Conservation (phyloP, 2,113 vertebrate species). For the Microtus oregoni region DNA sequence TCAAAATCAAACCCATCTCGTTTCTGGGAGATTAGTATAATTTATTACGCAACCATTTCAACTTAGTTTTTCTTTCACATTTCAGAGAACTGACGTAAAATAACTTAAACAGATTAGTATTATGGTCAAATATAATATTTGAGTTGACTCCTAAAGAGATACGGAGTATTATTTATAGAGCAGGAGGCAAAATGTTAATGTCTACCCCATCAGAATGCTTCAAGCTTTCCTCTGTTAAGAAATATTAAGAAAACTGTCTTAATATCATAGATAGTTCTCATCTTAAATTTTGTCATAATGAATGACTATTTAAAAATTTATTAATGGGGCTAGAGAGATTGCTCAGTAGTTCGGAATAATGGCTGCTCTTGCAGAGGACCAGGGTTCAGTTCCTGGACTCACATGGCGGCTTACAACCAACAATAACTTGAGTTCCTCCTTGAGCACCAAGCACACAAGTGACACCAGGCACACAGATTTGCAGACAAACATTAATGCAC, state of each 20-base stretch:
- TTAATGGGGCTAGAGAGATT: background rate
- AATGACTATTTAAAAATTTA: background rate
- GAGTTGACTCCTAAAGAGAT: constrained; percentile 16
- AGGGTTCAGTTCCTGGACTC: background rate
- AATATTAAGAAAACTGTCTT: constrained; percentile 4
- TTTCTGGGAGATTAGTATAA: constrained; percentile 23
- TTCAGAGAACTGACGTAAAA: constrained; percentile 47
- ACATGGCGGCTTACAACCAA: background rate
- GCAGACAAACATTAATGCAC: background rate
- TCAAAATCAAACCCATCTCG: background rate
- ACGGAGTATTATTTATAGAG: background rate
- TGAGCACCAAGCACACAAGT: background rate
- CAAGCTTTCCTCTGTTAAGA: background rate
- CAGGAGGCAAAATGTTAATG: background rate
- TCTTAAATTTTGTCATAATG: constrained; percentile 34
- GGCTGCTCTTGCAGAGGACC: background rate
- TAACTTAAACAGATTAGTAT: constrained; percentile 19
- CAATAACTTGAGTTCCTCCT: background rate
- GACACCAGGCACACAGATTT: no score
- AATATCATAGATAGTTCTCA: background rate
- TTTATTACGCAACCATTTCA: constrained; percentile 15
- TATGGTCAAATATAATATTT: background rate
- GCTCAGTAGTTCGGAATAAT: background rate
- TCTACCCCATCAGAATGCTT: background rate
- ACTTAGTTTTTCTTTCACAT: constrained; percentile 45